Conservation (phyloP, 2,113 vertebrate genomes). For the Myotis yumanensis region DNA sequence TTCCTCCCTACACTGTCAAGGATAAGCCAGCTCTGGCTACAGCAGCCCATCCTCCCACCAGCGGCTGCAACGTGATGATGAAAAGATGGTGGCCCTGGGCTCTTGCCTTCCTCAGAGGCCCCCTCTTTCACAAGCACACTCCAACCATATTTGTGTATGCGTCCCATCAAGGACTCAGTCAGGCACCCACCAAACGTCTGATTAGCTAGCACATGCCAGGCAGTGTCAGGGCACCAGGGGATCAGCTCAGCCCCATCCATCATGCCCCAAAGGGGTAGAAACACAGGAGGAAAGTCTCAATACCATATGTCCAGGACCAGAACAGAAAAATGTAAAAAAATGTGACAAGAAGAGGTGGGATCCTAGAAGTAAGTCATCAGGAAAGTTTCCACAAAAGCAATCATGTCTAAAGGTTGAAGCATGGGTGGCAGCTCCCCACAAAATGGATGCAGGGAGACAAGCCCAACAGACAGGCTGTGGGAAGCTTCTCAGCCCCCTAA, state of each 20-base stretch:
- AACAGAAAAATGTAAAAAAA: background rate
- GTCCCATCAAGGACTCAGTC: too few relatives aligned
- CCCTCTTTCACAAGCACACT: background rate
- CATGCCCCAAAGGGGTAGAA: background rate
- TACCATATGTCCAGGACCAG: accelerated
- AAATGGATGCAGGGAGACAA: background rate
- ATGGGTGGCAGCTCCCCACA: accelerated
- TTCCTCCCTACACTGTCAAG: background rate
- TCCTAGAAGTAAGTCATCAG: background rate
- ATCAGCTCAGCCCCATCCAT: background rate
- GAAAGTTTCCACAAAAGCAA: background rate
- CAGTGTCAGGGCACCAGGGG: background rate
- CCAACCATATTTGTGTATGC: accelerated
- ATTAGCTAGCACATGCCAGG: background rate
- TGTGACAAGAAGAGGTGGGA: background rate
- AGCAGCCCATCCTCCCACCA: background rate
- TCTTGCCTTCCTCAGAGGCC: background rate
- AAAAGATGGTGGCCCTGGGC: background rate
- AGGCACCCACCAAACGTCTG: background rate
- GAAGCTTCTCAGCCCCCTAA: too few relatives aligned
- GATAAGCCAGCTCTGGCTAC: background rate
- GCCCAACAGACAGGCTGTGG: background rate
- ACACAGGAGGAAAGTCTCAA: background rate
- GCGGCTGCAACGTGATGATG: accelerated
- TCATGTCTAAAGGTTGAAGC: accelerated